Percentiles rank a stretch among this genome's conserved stretches.
These are phyloP conservation scores for Phrynosoma blainvillii DNA, from an alignment of 2,113 vertebrate genomes.

Conservation along the genomic window DNA sequence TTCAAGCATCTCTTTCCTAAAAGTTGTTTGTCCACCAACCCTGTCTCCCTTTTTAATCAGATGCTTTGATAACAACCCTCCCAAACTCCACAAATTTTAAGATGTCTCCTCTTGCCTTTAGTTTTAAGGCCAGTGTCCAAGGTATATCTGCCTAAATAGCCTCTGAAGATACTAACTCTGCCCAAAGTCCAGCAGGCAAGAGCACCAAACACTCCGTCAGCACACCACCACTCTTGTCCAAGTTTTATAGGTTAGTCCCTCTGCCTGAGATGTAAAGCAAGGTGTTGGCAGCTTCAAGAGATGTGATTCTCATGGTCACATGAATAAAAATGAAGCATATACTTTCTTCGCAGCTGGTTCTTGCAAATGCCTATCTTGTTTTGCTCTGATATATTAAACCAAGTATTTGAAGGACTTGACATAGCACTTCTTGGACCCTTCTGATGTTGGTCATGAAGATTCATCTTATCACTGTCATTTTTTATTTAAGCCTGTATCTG, in stretches of 20 bases:
- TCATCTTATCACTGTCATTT: not conserved
- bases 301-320: rapidly evolving
- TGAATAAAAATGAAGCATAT: not conserved
- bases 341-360: not conserved
- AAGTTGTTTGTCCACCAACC: not conserved
- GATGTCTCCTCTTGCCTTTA: not conserved
- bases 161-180: not conserved
- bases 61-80: not conserved
- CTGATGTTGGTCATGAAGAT: rapidly evolving
- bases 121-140: not conserved
- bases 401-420: not conserved
- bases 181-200: not conserved
- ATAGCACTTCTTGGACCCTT: not conserved
- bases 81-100: not conserved
- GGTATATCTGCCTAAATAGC: not conserved
- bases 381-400: not conserved
- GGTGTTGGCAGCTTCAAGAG: constrained; percentile 1
- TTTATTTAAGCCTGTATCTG: not conserved
- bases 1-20: not conserved
- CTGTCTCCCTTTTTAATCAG: not conserved
- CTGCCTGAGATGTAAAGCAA: not conserved
- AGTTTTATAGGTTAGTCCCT: rapidly evolving
- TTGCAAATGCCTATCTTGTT: not conserved
- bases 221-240: rapidly evolving
- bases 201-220: not conserved